Evolutionary conservation across 1,140 invertebrate species (phyloP).

Genomic region (Nomia melanderi): DNA sequence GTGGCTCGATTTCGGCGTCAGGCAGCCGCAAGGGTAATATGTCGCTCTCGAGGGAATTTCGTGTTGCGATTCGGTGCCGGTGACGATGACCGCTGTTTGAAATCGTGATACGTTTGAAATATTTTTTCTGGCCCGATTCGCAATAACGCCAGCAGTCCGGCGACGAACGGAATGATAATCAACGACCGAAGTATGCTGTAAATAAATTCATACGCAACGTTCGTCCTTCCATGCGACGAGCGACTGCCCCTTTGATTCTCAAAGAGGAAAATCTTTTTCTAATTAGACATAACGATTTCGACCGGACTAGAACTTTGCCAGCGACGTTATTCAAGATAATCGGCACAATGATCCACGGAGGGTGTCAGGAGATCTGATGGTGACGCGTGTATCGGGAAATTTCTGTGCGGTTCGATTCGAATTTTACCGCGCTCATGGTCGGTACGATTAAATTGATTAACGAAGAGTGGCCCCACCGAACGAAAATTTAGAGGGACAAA

Average conservation of each 20-base stretch:
- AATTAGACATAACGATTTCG: neutral
- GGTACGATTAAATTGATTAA: neutral
- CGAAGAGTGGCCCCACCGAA: neutral
- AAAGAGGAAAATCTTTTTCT: neutral
- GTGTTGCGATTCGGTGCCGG: slow-evolving; percentile 24
- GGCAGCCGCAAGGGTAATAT: slow-evolving; percentile 23
- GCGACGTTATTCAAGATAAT: neutral
- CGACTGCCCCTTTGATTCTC: too few species aligned
- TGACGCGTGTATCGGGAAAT: too few species aligned
- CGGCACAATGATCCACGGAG: neutral
- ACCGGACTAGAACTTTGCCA: neutral
- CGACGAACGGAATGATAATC: too few species aligned
- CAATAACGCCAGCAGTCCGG: too few species aligned
- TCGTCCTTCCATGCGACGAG: neutral
- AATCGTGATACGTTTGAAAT: neutral
- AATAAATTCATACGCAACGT: slow-evolving; percentile 21
- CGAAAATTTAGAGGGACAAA: too few species aligned
- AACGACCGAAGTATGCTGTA: neutral
- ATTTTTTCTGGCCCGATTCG: too few species aligned
- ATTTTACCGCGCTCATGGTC: neutral
- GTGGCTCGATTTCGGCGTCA: slow-evolving; percentile 19
- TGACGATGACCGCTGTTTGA: slow-evolving; percentile 18
- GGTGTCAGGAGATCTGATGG: too few species aligned
- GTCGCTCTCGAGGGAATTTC: slow-evolving; percentile 18
- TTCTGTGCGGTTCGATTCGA: neutral